These are phyloP conservation scores for Teinopalpus imperialis DNA, from an alignment of 2,888 invertebrate genomes.

Conservation along the genomic window DNA sequence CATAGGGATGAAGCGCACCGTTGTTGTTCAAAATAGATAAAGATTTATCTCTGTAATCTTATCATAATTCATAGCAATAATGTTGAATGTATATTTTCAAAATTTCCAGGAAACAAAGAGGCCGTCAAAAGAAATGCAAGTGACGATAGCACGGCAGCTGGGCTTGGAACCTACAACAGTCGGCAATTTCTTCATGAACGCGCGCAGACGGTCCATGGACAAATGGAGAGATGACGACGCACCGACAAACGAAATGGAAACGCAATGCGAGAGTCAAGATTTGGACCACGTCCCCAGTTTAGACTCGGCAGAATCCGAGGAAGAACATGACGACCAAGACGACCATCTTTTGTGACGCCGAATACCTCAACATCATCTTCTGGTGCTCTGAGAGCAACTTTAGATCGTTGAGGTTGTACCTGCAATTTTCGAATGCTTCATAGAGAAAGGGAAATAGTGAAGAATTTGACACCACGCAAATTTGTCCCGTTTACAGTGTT, in stretches of 20 bases:
- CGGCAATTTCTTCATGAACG: conserved; percentile 99
- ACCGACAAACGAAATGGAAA: conserved; percentile 81
- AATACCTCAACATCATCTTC: conserved; percentile 64
- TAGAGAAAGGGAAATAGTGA: conserved; percentile 5
- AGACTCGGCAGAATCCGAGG: conserved; percentile 72
- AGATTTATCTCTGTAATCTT: no score
- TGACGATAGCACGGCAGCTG: conserved; percentile 98
- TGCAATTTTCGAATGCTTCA: conserved; percentile 12
- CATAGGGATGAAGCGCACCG: no score
- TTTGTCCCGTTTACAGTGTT: no score
- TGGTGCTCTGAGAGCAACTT: conserved; percentile 68
- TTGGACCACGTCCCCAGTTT: conserved; percentile 67
- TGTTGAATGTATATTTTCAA: no score
- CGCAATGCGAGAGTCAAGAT: conserved; percentile 77
- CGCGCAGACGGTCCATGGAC: conserved; percentile 97
- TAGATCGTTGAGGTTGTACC: conserved; percentile 44
- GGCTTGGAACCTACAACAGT: conserved; percentile 98
- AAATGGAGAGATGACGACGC: conserved; percentile 98
- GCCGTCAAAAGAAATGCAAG: conserved; percentile 99
- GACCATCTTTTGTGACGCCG: conserved; percentile 81
- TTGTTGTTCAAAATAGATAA: no score
- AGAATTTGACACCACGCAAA: no score
- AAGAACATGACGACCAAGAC: conserved; percentile 69
- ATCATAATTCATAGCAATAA: no score
- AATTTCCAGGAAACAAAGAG: conserved; percentile 95